Percentiles rank a stretch among this genome's conserved stretches.
Evolutionary conservation across 92 coral and sea anemone genomes (phyloP).

Genomic region (Zoanthus gigantus): DNA sequence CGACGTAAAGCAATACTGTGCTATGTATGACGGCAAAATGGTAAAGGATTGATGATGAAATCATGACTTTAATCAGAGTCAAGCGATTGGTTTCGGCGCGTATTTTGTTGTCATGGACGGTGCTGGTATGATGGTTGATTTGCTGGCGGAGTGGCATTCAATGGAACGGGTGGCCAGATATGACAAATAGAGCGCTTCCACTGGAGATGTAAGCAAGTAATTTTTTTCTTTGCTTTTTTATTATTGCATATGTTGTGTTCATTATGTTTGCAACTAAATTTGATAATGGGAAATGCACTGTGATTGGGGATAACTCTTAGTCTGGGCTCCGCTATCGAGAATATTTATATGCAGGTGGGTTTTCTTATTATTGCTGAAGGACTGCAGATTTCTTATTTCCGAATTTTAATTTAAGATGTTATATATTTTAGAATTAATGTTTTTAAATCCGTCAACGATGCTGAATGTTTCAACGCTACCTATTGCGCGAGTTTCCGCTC

Average conservation of each 20-base stretch:
- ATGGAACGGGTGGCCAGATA: conserved; percentile 72
- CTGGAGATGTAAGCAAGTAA: conserved; percentile 83
- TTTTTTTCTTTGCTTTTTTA: not conserved
- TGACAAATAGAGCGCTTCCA: conserved; percentile 92
- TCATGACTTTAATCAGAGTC: conserved; percentile 31
- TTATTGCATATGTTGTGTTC: not conserved
- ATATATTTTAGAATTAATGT: not conserved
- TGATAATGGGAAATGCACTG: not conserved
- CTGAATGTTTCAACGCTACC: no score
- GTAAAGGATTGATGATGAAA: conserved; percentile 27
- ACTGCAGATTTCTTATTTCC: not conserved
- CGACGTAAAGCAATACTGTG: conserved; percentile 27
- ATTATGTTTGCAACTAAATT: not conserved
- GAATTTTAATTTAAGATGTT: not conserved
- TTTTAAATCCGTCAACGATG: no score
- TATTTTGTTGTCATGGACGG: conserved; percentile 93
- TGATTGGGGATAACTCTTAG: not conserved
- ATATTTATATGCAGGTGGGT: not conserved
- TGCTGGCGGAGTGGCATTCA: conserved; percentile 79
- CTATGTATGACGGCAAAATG: not conserved
- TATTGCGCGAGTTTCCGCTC: not conserved
- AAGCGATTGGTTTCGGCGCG: conserved; percentile 61
- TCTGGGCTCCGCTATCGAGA: not conserved
- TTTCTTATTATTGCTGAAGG: not conserved
- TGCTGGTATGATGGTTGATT: conserved; percentile 64